Percentiles rank a stretch among this genome's conserved stretches.
phyloP scores from a whole-genome alignment of 2,797 vertebrate species.

The Aeoliscus strigatus region DNA sequence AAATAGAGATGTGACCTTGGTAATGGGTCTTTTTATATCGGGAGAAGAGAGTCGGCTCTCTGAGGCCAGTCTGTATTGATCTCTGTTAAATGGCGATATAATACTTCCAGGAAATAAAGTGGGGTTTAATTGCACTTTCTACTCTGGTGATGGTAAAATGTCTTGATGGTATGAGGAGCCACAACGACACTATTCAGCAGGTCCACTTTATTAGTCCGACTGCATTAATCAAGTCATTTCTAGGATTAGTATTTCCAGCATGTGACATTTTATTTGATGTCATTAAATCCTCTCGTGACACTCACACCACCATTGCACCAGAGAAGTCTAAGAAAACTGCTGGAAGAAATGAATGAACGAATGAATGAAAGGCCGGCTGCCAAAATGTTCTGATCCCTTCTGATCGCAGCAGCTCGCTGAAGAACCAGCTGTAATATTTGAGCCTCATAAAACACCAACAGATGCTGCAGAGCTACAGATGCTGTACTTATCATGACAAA shows the following conservation, averaged over 20 bases:
- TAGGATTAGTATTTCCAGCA: too few relatives aligned
- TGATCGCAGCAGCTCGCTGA: constrained; percentile 22
- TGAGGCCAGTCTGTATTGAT: constrained; percentile 60
- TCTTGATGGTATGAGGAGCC: too few relatives aligned
- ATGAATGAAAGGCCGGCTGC: constrained; percentile 15
- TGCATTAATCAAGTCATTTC: too few relatives aligned
- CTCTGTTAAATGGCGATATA: constrained; percentile 31
- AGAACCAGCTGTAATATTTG: constrained; percentile 25
- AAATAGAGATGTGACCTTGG: constrained; percentile 21
- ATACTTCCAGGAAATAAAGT: constrained; percentile 5
- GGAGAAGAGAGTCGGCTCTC: constrained; percentile 25
- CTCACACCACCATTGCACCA: too few relatives aligned
- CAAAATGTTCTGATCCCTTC: constrained; percentile 32
- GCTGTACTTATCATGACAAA: constrained; percentile 44
- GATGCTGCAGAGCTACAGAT: constrained; percentile 60
- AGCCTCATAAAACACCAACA: constrained; percentile 47
- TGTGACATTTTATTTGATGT: too few relatives aligned
- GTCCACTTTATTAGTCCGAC: too few relatives aligned
- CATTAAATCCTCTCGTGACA: too few relatives aligned
- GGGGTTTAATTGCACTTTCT: background rate
- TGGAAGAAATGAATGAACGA: background rate
- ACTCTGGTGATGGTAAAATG: too few relatives aligned
- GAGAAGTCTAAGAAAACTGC: background rate
- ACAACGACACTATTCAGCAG: too few relatives aligned
- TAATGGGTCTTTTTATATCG: constrained; percentile 51